These are phyloP conservation scores for Rhinoptilus africanus DNA, from an alignment of 2,113 vertebrate species.

Conservation along the genomic window DNA sequence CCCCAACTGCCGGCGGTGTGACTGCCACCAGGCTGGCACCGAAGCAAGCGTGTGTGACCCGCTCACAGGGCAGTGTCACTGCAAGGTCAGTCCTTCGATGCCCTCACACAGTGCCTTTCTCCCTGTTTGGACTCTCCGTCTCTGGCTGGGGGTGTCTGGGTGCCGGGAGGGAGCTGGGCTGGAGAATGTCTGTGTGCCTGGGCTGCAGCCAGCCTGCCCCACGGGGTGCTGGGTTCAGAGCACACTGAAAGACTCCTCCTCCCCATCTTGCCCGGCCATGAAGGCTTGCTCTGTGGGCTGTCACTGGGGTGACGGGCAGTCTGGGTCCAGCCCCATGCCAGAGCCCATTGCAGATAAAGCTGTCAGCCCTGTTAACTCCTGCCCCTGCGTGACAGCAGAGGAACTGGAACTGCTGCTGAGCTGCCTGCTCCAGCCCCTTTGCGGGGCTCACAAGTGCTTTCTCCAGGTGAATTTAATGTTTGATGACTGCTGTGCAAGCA, in stretches of 20 bases:
- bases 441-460: neutral
- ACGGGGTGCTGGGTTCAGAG: neutral
- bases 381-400: neutral
- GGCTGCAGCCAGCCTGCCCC: neutral
- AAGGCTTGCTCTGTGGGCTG: neutral
- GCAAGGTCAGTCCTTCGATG: conserved; percentile 80
- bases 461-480: neutral
- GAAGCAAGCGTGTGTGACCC: conserved; percentile 81
- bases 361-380: neutral
- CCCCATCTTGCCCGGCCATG: neutral
- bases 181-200: neutral
- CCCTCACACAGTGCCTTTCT: rapidly evolving
- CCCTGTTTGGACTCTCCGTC: neutral
- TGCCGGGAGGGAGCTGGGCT: neutral
- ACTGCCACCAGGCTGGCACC: conserved; percentile 87
- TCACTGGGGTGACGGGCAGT: neutral
- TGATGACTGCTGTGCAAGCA: neutral
- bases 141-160: rapidly evolving
- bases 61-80: conserved; percentile 85
- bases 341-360: neutral
- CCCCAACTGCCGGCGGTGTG: conserved; percentile 84
- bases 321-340: neutral
- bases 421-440: neutral
- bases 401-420: neutral
- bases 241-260: neutral